Percentiles rank a stretch among this genome's conserved stretches.
phyloP scores from a whole-genome alignment of 2,113 vertebrate genomes.

The Dendrocopos noguchii region DNA sequence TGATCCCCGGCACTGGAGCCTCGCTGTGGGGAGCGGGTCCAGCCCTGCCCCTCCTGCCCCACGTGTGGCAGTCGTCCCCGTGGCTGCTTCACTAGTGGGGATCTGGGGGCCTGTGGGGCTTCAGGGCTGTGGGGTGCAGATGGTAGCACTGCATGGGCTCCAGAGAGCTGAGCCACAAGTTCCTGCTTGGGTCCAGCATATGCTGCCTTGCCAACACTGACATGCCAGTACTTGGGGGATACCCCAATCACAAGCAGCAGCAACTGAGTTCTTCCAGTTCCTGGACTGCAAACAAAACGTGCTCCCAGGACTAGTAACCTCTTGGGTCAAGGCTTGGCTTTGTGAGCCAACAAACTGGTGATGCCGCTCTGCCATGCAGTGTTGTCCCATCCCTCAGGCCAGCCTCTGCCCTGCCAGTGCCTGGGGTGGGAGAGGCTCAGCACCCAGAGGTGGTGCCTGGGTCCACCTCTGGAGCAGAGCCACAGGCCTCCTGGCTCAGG shows the following conservation, averaged over 20 bases:
- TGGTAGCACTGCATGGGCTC: rapidly evolving
- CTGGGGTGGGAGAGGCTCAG: rapidly evolving
- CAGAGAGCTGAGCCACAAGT: rapidly evolving
- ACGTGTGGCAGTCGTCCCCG: rapidly evolving
- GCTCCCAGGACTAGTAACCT: neutral
- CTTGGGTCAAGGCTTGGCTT: rapidly evolving
- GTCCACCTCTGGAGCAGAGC: neutral
- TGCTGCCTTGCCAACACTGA: neutral
- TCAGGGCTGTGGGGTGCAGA: rapidly evolving
- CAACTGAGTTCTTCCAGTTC: neutral
- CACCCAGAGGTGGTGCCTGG: neutral
- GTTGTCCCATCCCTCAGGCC: neutral
- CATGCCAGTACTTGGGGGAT: rapidly evolving
- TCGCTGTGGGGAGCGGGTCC: rapidly evolving
- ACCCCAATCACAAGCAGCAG: neutral
- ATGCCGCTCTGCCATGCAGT: neutral
- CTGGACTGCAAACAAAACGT: neutral
- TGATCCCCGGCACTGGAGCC: neutral
- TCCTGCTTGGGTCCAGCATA: rapidly evolving
- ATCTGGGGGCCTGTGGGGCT: neutral
- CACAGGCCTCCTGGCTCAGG: neutral
- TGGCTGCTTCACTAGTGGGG: rapidly evolving
- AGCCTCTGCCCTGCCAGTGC: neutral
- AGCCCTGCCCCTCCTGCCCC: neutral
- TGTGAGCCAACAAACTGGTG: rapidly evolving